These are phyloP conservation scores for Galagoides demidoff DNA, from an alignment of 2,797 vertebrate species.

Conservation along the genomic window DNA sequence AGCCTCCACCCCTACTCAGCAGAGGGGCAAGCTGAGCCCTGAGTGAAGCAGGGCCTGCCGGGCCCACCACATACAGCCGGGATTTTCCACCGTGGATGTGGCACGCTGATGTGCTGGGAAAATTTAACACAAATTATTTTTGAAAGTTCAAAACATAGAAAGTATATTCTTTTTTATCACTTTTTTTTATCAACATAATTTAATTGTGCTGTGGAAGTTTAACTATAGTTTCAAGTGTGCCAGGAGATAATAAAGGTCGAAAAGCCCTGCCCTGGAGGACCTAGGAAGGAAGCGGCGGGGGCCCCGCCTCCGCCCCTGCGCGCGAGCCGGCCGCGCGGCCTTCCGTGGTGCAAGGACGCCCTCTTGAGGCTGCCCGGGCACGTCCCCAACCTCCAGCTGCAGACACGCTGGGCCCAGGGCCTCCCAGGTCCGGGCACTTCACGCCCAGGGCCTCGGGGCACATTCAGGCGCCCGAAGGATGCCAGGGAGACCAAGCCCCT, in stretches of 20 bases:
- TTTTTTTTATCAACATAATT: no score
- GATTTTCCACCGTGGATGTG: no score
- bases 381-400: not conserved
- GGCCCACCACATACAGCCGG: not conserved
- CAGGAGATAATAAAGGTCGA: no score
- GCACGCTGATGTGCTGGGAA: no score
- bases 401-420: fast-evolving
- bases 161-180: no score
- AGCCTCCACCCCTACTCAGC: fast-evolving
- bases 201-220: no score
- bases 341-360: conserved; percentile 77
- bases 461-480: fast-evolving
- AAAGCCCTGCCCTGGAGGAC: not conserved
- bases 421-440: not conserved
- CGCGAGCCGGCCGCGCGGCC: not conserved
- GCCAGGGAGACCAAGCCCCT: fast-evolving
- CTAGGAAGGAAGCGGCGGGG: not conserved
- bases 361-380: conserved; percentile 77
- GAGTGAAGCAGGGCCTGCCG: not conserved
- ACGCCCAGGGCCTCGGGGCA: fast-evolving
- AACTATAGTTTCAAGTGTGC: no score
- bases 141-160: no score
- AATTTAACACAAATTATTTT: no score
- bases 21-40: not conserved
- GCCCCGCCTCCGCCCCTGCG: not conserved